phyloP scores from a whole-genome alignment of 2,797 vertebrate species.

The Bucorvus abyssinicus region DNA sequence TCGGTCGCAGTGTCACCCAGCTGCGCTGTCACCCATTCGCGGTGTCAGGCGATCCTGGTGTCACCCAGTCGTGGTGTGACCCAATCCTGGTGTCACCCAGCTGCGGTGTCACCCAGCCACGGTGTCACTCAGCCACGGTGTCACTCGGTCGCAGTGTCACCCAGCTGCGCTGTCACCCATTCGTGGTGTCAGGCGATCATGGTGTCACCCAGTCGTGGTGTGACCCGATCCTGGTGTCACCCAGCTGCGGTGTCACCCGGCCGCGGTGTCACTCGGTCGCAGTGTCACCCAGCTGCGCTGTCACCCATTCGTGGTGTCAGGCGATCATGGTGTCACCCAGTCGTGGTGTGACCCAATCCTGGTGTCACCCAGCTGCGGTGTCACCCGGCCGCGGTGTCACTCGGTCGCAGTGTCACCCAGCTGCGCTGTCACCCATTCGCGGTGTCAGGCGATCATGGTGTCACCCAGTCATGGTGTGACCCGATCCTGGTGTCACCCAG shows the following conservation, averaged over 20 bases:
- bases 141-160: too few species aligned
- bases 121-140: too few species aligned
- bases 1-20: background rate
- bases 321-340: fast-evolving
- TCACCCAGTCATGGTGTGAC: background rate
- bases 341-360: fast-evolving
- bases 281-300: background rate
- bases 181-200: too few species aligned
- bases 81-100: fast-evolving
- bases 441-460: background rate
- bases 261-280: background rate
- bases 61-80: fast-evolving
- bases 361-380: fast-evolving
- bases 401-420: too few species aligned
- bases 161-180: background rate
- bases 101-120: background rate
- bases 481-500: background rate
- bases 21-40: background rate
- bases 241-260: background rate
- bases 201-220: background rate
- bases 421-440: background rate
- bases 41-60: fast-evolving
- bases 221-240: background rate
- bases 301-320: fast-evolving
- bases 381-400: too few species aligned